Base-by-base conservation (phyloP, 2,888 invertebrate genomes). In the Meiosimyza decipiens region DNA sequence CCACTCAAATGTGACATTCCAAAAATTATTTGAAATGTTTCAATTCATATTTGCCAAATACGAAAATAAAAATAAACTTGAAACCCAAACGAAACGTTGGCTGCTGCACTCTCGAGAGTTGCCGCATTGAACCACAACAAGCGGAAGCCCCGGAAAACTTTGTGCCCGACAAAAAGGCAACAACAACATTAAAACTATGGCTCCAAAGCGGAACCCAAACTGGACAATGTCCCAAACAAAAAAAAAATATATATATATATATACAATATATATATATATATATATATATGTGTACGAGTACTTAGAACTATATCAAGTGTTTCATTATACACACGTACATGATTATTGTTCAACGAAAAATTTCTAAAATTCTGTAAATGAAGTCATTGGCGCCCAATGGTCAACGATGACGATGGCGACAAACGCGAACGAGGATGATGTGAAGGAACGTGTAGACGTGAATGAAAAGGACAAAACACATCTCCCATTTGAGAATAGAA, bases 111-210 rank as follows among this genome's bases (percentile, higher is more conserved):
- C 63, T 54, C 12, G 62, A 63, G 70, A 70, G 54, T 54, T 63
- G 52, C 79, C 78, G 77, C 75, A 75, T 75, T 77, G 73, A 73
- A 75, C 79, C 79, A 73, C 79, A 77, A 77, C 68, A 78, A 75
- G 76, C 77, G 78, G 78, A 79, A 79, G 72, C 76, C 59, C 59
- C 47, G 22, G 50, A 47, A 69, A 59, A 50, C 59, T 68, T 59
- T 59, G 68, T 51, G 66, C n/a, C 28, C 68, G 49, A 60, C 33
- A 69, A 69, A 69, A 69, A 22, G 50, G 57, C 59, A 69, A 28
- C 68, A 69, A 65, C 28, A 65, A 52, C 40, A 40, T 5, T 40
- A 9, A 9, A 22, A 7, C 18, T 51, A n/a, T 40, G 40, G 40
- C 65, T 65, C 60, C 40, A 52, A 55, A 66, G 54, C 52, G 66